Evolutionary conservation across 1,140 invertebrate species (phyloP).

Genomic region (Elysia chlorotica): DNA sequence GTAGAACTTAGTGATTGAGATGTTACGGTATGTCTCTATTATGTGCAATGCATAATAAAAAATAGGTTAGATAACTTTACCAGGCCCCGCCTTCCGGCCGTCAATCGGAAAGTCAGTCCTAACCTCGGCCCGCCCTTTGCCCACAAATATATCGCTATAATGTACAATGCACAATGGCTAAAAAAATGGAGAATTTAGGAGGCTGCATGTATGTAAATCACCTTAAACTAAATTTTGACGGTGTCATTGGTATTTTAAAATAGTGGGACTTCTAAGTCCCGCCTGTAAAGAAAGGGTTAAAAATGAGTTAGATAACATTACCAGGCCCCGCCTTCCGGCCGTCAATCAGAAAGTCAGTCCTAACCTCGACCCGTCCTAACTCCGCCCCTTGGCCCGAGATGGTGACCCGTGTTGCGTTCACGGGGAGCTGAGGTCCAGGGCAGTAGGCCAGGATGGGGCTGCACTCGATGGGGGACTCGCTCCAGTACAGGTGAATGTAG

Average conservation of each 20-base stretch:
- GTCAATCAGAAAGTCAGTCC: constrained; percentile 93
- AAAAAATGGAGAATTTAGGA: too few relatives aligned
- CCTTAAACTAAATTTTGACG: too few relatives aligned
- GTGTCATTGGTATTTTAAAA: too few relatives aligned
- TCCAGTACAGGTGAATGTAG: constrained; percentile 67
- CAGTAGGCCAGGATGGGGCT: constrained; percentile 59
- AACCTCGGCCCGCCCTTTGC: constrained; percentile 84
- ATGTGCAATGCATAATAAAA: too few relatives aligned
- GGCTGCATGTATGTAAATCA: too few relatives aligned
- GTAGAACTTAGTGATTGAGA: too few relatives aligned
- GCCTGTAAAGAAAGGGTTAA: too few relatives aligned
- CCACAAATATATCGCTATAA: constrained; percentile 66
- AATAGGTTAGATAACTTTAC: too few relatives aligned
- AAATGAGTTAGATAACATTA: too few relatives aligned
- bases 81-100: constrained; percentile 73
- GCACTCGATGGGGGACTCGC: constrained; percentile 66
- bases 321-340: constrained; percentile 73
- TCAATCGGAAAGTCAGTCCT: constrained; percentile 94
- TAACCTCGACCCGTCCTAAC: constrained; percentile 83
- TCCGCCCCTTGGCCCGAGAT: constrained; percentile 87
- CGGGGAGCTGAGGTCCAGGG: constrained; percentile 41
- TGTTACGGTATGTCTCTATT: too few relatives aligned
- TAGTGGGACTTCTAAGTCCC: too few relatives aligned
- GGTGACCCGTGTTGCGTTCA: constrained; percentile 50
- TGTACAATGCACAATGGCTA: too few relatives aligned